phyloP scores from a whole-genome alignment of 2,888 invertebrate genomes.

The Sinodicranocentrus sp. region DNA sequence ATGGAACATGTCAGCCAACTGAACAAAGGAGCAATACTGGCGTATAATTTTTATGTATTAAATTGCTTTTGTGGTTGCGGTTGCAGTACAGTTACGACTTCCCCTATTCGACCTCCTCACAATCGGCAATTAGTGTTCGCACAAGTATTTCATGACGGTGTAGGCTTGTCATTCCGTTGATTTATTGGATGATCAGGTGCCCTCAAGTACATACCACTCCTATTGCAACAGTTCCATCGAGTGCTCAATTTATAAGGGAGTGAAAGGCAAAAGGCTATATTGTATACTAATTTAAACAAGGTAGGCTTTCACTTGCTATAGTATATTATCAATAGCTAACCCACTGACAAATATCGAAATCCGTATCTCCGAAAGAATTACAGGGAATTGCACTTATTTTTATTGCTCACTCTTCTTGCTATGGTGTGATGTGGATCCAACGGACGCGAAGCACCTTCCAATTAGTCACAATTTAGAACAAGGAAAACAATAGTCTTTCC shows the following conservation, averaged over 20 bases:
- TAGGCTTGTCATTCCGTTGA: slow-evolving; percentile 23
- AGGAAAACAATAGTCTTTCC: too few relatives aligned
- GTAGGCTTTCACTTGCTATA: too few relatives aligned
- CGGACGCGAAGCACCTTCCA: too few relatives aligned
- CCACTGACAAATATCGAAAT: too few relatives aligned
- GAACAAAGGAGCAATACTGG: neutral
- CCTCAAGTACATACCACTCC: neutral
- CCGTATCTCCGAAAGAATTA: neutral
- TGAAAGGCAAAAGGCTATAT: neutral
- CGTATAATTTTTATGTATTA: neutral
- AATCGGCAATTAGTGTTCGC: slow-evolving; percentile 9
- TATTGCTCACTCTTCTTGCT: slow-evolving; percentile 27
- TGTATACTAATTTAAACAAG: neutral
- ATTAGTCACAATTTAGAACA: too few relatives aligned
- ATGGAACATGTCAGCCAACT: slow-evolving; percentile 58
- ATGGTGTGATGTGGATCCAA: too few relatives aligned
- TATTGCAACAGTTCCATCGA: slow-evolving; percentile 25
- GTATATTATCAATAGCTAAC: too few relatives aligned
- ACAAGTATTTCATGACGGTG: neutral
- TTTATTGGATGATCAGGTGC: slow-evolving; percentile 7
- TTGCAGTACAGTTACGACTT: neutral
- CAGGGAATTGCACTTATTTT: slow-evolving; percentile 14
- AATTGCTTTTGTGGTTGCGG: neutral
- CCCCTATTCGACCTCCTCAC: neutral
- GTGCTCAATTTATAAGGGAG: slow-evolving; percentile 26